These are phyloP conservation scores for Nipponia nippon DNA, from an alignment of 2,113 vertebrate species.

Conservation along the genomic window DNA sequence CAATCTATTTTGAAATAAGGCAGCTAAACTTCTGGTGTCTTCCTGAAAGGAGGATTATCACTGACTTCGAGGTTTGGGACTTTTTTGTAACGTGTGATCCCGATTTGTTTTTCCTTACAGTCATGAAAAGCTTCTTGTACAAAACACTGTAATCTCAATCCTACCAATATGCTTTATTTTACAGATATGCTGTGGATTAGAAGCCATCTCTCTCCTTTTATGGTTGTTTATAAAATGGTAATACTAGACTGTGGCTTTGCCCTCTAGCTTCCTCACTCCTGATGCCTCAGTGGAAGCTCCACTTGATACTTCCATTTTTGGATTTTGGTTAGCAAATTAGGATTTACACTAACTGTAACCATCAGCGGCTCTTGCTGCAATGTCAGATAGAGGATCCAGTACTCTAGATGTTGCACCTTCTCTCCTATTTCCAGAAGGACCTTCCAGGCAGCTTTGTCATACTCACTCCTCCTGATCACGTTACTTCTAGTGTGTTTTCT, in stretches of 20 bases:
- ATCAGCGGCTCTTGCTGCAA: not conserved
- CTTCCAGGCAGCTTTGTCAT: not conserved
- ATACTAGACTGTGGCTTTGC: not conserved
- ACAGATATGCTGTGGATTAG: not conserved
- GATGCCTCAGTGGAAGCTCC: not conserved
- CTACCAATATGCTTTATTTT: not conserved
- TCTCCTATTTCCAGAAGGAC: not conserved
- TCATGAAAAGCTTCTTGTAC: not conserved
- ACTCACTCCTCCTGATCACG: fast-evolving
- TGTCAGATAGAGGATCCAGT: not conserved
- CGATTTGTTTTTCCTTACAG: not conserved
- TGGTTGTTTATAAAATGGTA: not conserved
- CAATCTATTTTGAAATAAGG: not conserved
- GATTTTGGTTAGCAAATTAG: not conserved
- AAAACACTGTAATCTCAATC: not conserved
- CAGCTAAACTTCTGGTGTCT: not conserved
- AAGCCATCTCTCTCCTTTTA: not conserved
- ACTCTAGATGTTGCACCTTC: not conserved
- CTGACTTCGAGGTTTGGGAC: not conserved
- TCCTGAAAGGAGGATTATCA: not conserved
- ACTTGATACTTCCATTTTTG: not conserved
- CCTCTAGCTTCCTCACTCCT: not conserved
- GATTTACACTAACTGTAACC: not conserved
- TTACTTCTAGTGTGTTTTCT: not conserved
- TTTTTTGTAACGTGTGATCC: not conserved